Base-by-base conservation (phyloP, 2,888 invertebrate genomes). In the Cremastobaeus sp. region DNA sequence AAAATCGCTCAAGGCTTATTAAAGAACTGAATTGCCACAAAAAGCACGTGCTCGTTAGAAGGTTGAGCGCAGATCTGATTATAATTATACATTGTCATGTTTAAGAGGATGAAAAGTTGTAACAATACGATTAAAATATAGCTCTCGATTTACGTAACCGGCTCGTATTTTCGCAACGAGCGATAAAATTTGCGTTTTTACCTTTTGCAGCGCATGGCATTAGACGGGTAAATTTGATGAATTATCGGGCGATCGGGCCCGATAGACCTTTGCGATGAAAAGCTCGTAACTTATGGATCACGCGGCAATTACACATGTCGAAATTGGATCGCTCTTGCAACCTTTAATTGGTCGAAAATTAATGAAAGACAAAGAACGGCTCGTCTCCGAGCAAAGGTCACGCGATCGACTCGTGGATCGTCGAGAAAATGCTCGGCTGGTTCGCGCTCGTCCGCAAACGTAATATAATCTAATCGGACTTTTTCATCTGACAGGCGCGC, bases 391-490 rank as follows among this genome's bases (percentile, higher is more conserved):
- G 12, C 60, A 59, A 69, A 69, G 69, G 60, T 60, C 54, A 41
- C 4, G 17, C 12, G 54, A n/a, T n/a, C n/a, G n/a, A n/a, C n/a
- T n/a, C n/a, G n/a, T n/a, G n/a, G n/a, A n/a, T n/a, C 18, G 32
- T 20, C 15, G 9, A 52, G 34, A 52, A 48, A 57, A 48, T 15
- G 25, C n/a, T 18, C 59, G 15, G 39, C 18, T 59, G 59, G 52
- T 55, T 25, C 6, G 0, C 12, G 6, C 25, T 41, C 41, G 41
- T 25, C 28, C 15, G 48, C 55, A 12, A 34, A 9, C 30, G 55
- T 62, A n/a, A n/a, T n/a, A n/a, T n/a, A 64, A 70, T 70, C 70
- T 70, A 70, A 70, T 70, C 62, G 47, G 28, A 48, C 47, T 62
- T 62, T 62, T 70, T 70, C 70, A 70, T 70, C 70, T 55, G 50